These are phyloP conservation scores for Pogonus chalceus DNA, from an alignment of 1,140 invertebrate genomes.

Conservation along the genomic window DNA sequence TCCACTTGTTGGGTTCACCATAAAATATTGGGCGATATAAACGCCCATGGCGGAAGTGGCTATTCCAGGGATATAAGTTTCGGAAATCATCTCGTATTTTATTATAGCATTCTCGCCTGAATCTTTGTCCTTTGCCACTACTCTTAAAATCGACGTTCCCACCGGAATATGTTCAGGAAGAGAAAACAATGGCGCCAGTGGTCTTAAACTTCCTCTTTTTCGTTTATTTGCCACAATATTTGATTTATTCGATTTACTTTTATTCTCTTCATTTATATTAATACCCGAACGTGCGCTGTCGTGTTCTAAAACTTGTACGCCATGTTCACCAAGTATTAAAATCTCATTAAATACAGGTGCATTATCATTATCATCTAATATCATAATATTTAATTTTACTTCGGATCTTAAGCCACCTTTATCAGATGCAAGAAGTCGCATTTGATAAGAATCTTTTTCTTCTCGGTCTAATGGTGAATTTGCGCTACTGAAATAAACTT, in stretches of 20 bases:
- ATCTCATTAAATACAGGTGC: conserved; percentile 57
- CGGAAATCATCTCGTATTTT: conserved; percentile 60
- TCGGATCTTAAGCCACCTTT: conserved; percentile 61
- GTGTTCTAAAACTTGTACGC: conserved; percentile 50
- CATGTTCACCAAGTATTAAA: conserved; percentile 52
- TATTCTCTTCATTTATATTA: conserved; percentile 37
- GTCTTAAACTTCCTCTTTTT: conserved; percentile 18
- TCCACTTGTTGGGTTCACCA: conserved; percentile 59
- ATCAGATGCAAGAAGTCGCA: conserved; percentile 65
- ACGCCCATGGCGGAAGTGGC: conserved; percentile 33
- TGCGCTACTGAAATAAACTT: conserved; percentile 47
- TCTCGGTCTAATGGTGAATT: conserved; percentile 58
- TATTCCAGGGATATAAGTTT: conserved; percentile 47
- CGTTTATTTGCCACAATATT: conserved; percentile 14
- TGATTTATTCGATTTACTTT: conserved; percentile 27
- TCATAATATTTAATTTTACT: conserved; percentile 54
- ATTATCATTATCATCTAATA: conserved; percentile 81
- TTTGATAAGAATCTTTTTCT: conserved; percentile 52
- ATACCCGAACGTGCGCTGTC: conserved; percentile 38
- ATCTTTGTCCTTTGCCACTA: conserved; percentile 77
- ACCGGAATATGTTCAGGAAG: conserved; percentile 69
- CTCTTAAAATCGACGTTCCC: conserved; percentile 61
- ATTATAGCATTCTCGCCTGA: conserved; percentile 60
- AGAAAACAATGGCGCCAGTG: conserved; percentile 47
- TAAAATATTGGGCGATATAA: conserved; percentile 53